Percentiles rank a stretch among this genome's conserved stretches.
Evolutionary conservation across 2,888 invertebrate genomes (phyloP).

Genomic region (Parnassius smintheus): DNA sequence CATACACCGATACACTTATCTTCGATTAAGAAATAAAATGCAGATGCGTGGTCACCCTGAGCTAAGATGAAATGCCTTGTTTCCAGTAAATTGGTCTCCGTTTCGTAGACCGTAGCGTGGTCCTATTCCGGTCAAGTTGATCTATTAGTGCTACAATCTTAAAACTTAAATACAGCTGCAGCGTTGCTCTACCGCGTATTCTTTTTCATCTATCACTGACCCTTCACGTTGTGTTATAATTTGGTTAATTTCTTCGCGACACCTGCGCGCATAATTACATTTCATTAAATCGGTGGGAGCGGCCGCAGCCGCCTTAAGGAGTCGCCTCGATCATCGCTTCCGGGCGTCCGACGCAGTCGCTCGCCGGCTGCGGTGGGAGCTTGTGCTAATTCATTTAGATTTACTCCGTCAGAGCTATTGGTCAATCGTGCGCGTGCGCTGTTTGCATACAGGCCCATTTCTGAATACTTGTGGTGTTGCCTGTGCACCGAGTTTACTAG

Average conservation of each 20-base stretch:
- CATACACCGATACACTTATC: too few relatives aligned
- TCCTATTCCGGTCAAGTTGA: too few relatives aligned
- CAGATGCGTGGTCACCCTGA: too few relatives aligned
- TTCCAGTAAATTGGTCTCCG: too few relatives aligned
- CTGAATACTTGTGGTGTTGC: neutral
- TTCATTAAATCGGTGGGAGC: conserved; percentile 2
- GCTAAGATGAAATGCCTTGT: too few relatives aligned
- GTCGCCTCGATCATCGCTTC: conserved; percentile 22
- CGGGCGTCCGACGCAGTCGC: conserved; percentile 60
- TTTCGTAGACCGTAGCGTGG: too few relatives aligned
- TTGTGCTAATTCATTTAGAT: neutral
- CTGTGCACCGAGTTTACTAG: neutral
- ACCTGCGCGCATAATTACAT: conserved; percentile 6
- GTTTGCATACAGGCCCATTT: neutral
- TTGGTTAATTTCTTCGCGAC: neutral
- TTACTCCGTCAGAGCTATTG: neutral
- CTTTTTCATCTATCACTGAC: too few relatives aligned
- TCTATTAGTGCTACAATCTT: too few relatives aligned
- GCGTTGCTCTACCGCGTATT: too few relatives aligned
- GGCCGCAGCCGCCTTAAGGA: conserved; percentile 8
- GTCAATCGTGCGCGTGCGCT: conserved; percentile 59
- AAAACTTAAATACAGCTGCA: too few relatives aligned
- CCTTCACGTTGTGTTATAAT: too few relatives aligned
- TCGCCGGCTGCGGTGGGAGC: conserved; percentile 81
- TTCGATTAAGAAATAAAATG: too few relatives aligned